These are phyloP conservation scores for Rhabdomys pumilio DNA, from an alignment of 2,797 vertebrate species.

Conservation along the genomic window DNA sequence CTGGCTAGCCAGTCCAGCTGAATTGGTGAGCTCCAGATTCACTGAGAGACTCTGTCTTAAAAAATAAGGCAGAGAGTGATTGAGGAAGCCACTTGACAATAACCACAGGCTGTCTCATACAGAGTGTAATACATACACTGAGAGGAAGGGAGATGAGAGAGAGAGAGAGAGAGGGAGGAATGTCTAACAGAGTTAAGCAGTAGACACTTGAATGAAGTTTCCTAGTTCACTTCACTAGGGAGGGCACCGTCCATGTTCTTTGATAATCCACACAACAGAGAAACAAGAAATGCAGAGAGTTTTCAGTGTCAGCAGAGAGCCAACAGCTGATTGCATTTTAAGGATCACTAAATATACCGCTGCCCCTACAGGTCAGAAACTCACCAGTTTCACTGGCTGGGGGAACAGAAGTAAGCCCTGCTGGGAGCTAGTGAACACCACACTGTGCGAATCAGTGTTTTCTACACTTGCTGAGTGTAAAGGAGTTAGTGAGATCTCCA, in stretches of 20 bases:
- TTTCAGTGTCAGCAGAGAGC: background rate
- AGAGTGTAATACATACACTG: background rate
- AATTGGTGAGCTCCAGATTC: background rate
- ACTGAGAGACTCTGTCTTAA: background rate
- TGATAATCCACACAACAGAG: background rate
- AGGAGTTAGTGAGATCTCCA: background rate
- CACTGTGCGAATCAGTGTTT: background rate
- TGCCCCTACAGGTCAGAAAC: background rate
- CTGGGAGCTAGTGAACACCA: fast-evolving
- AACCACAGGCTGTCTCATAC: background rate
- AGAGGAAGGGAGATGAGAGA: background rate
- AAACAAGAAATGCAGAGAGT: background rate
- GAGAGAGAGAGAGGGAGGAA: no score
- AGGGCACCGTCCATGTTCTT: background rate
- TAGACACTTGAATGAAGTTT: background rate
- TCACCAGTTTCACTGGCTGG: background rate
- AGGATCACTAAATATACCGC: background rate
- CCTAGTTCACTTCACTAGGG: background rate
- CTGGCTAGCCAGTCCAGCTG: background rate
- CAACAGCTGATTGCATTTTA: background rate
- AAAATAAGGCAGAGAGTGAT: background rate
- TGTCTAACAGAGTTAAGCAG: background rate
- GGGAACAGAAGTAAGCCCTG: background rate
- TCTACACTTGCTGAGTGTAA: background rate
- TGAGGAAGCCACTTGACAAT: background rate